A percentile compares a stretch with the other conserved stretches of the same genome.
These are phyloP conservation scores for Chinchilla lanigera DNA, from an alignment of 2,113 vertebrate genomes.

Conservation along the genomic window DNA sequence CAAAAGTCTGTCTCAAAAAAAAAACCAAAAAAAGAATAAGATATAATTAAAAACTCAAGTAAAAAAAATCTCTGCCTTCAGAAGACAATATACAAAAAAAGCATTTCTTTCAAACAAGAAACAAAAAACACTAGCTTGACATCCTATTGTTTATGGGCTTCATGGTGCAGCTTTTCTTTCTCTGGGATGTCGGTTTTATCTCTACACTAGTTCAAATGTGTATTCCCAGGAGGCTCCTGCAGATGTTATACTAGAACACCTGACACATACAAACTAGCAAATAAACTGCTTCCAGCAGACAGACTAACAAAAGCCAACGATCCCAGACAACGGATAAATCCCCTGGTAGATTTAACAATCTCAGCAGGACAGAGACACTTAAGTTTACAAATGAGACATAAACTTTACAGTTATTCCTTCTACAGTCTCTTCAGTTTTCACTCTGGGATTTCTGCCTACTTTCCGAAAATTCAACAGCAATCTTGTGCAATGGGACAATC, in stretches of 20 bases:
- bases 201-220: background rate
- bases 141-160: background rate
- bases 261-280: background rate
- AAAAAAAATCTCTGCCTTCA: background rate
- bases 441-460: constrained; percentile 21
- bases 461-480: constrained; percentile 34
- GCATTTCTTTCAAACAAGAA: background rate
- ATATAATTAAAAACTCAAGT: background rate
- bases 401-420: constrained; percentile 20
- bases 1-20: background rate
- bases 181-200: background rate
- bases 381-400: constrained; percentile 13
- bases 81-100: constrained; percentile 15
- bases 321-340: background rate
- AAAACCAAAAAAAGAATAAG: background rate
- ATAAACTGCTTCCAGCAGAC: background rate
- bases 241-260: background rate
- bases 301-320: background rate
- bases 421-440: constrained; percentile 27
- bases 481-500: background rate
- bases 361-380: background rate
- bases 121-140: background rate
- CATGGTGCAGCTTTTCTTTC: background rate
- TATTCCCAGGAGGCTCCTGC: background rate
- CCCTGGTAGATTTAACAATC: background rate